phyloP scores from a whole-genome alignment of 1,140 invertebrate species.

The Stegodyphus mimosarum region DNA sequence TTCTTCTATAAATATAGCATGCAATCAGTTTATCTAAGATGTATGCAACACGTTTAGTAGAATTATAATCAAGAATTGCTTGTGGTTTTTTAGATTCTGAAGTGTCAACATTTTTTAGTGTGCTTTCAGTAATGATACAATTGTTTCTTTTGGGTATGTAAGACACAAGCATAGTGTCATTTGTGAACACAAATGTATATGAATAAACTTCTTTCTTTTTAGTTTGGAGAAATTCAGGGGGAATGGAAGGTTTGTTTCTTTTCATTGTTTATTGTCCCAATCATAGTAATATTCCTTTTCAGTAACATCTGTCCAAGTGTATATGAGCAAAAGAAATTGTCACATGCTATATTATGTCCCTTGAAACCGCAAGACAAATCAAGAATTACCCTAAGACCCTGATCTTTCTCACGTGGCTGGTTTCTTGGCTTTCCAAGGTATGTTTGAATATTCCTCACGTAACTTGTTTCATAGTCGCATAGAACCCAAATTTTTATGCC shows the following conservation, averaged over 20 bases:
- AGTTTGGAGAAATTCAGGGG: no score
- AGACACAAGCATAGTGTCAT: no score
- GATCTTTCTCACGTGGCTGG: background rate
- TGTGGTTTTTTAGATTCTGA: no score
- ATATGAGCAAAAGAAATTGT: conserved; percentile 14
- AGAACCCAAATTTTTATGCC: background rate
- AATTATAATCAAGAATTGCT: no score
- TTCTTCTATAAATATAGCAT: conserved; percentile 1
- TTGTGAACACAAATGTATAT: no score
- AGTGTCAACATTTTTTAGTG: no score
- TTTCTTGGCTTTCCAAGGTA: conserved; percentile 6
- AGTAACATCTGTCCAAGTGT: conserved; percentile 2
- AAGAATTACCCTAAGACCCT: background rate
- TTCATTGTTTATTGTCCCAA: conserved; percentile 1
- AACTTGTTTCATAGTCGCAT: conserved; percentile 14
- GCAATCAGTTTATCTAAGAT: background rate
- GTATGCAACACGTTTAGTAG: no score
- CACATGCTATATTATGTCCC: background rate
- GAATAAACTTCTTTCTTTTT: no score
- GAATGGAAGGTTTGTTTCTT: background rate
- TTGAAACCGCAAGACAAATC: conserved; percentile 5
- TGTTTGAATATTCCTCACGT: conserved; percentile 1
- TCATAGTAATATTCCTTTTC: conserved; percentile 6
- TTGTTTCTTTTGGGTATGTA: no score
- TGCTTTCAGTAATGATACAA: no score